phyloP scores from a whole-genome alignment of 2,888 invertebrate genomes.

The Standfussiana lucernea region DNA sequence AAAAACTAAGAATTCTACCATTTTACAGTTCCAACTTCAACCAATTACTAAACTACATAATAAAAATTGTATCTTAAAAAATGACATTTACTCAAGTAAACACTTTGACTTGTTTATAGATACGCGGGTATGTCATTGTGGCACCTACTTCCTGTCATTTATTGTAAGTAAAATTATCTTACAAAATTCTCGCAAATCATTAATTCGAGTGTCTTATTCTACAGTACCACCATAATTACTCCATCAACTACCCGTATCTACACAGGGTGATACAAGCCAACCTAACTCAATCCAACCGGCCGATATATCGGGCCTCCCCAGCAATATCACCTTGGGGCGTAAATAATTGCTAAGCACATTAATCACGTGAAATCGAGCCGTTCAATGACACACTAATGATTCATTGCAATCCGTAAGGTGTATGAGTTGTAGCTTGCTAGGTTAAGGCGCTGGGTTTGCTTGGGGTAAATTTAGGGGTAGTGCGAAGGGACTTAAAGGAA shows the following conservation, averaged over 20 bases:
- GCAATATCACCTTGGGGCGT: conserved; percentile 67
- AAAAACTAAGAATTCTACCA: too few species aligned
- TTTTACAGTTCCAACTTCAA: too few species aligned
- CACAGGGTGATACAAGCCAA: conserved; percentile 5
- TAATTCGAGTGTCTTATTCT: not conserved
- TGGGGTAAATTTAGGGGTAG: not conserved
- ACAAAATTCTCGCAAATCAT: not conserved
- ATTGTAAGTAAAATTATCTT: not conserved
- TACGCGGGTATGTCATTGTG: too few species aligned
- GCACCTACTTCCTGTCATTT: not conserved
- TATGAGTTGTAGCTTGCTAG: conserved; percentile 38
- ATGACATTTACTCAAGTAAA: too few species aligned
- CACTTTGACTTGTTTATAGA: too few species aligned
- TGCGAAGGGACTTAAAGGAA: not conserved
- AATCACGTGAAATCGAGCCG: conserved; percentile 74
- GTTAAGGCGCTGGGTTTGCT: conserved; percentile 17
- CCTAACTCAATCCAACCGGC: conserved; percentile 42
- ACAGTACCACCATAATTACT: conserved; percentile 5
- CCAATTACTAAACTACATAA: too few species aligned
- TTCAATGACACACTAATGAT: conserved; percentile 75
- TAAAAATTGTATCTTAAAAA: too few species aligned
- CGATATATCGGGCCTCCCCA: conserved; percentile 46
- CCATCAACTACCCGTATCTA: not conserved
- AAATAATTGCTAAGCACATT: conserved; percentile 76
- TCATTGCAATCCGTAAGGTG: conserved; percentile 68